These are phyloP conservation scores for Caenorhabditis brenneri DNA, from an alignment of 1,140 invertebrate genomes.

Conservation along the genomic window DNA sequence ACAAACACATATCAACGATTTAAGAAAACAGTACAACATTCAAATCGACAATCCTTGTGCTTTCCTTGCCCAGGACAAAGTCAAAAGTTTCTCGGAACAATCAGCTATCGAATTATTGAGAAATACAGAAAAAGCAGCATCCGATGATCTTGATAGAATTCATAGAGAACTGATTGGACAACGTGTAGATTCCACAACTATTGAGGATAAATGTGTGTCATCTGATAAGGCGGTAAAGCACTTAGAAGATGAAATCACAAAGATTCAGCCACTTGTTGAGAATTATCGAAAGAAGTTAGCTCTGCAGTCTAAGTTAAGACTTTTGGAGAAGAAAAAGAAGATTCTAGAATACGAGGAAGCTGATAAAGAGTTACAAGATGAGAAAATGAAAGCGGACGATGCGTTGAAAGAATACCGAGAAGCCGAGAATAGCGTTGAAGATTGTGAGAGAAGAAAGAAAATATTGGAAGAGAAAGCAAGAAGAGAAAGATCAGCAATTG, in stretches of 20 bases:
- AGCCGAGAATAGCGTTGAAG: not conserved
- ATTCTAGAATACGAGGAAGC: constrained; percentile 76
- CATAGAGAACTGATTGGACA: constrained; percentile 68
- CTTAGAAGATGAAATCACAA: not conserved
- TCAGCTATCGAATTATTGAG: constrained; percentile 80
- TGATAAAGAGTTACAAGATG: constrained; percentile 74
- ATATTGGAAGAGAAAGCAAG: not conserved
- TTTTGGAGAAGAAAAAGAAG: constrained; percentile 76
- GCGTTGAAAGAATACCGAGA: not conserved
- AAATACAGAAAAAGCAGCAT: constrained; percentile 81
- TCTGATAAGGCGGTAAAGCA: constrained; percentile 71
- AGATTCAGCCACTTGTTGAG: constrained; percentile 72
- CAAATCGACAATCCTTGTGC: constrained; percentile 92
- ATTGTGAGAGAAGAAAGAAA: not conserved
- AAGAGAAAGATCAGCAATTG: not conserved
- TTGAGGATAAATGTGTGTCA: constrained; percentile 55
- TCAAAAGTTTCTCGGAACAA: constrained; percentile 92
- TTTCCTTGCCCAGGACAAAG: constrained; percentile 92
- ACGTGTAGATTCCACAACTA: constrained; percentile 34
- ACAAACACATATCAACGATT: constrained; percentile 75
- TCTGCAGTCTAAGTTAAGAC: constrained; percentile 73
- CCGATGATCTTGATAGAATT: constrained; percentile 72
- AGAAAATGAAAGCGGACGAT: constrained; percentile 70
- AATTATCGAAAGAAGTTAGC: constrained; percentile 73
- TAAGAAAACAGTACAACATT: constrained; percentile 77